Percentiles rank a stretch among this genome's conserved stretches.
These are phyloP conservation scores for Pseudomyrmex gracilis DNA, from an alignment of 1,140 invertebrate species.

Conservation along the genomic window DNA sequence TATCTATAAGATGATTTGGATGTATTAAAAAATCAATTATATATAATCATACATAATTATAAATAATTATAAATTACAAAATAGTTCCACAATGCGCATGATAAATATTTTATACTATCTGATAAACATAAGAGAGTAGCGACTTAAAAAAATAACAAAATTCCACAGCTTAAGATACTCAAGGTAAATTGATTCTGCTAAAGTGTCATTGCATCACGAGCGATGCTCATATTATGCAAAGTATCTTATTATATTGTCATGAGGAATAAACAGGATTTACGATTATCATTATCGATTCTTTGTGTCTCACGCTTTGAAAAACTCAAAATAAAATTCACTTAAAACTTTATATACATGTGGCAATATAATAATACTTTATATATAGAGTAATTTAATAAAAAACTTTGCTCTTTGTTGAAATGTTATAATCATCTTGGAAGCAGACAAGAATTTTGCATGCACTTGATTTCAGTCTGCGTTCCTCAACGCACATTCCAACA, in stretches of 20 bases:
- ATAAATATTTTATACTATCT: background rate
- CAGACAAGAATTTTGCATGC: slow-evolving; percentile 2
- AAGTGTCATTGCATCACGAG: background rate
- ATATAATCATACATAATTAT: too few relatives aligned
- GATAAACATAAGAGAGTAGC: background rate
- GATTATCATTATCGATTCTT: background rate
- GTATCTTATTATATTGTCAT: background rate
- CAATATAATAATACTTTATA: too few relatives aligned
- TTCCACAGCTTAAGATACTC: background rate
- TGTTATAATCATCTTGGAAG: background rate
- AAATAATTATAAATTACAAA: too few relatives aligned
- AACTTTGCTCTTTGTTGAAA: too few relatives aligned
- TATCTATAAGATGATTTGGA: background rate
- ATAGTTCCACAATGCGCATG: too few relatives aligned
- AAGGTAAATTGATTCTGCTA: slow-evolving; percentile 9
- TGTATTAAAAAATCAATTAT: too few relatives aligned
- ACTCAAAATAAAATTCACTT: background rate
- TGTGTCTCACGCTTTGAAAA: background rate
- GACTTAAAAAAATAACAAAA: background rate
- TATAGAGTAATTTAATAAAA: too few relatives aligned
- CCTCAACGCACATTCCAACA: background rate
- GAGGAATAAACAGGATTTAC: background rate
- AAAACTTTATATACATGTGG: too few relatives aligned
- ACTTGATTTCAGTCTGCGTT: background rate
- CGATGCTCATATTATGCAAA: background rate